These are phyloP conservation scores for Microctenopoma steveboyesi DNA, from an alignment of 2,797 vertebrate species.

Conservation along the genomic window DNA sequence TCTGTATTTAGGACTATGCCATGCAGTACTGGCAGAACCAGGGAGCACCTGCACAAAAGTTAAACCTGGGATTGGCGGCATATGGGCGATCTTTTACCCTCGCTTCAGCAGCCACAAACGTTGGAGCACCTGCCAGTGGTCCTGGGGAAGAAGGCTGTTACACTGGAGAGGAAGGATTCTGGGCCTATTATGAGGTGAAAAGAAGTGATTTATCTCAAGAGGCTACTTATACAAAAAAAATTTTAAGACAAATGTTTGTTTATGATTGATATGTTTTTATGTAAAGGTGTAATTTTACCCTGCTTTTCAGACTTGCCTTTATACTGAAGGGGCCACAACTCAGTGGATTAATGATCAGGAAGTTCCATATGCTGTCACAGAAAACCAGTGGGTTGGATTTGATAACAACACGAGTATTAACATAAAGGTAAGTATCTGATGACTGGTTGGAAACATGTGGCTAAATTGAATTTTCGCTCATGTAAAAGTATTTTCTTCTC, in stretches of 20 bases:
- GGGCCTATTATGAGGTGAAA: conserved; percentile 84
- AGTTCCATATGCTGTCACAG: conserved; percentile 81
- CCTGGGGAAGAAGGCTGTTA: conserved; percentile 75
- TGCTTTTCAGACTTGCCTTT: conserved; percentile 78
- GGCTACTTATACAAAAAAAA: too few relatives aligned
- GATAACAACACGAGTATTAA: conserved; percentile 79
- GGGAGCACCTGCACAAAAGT: conserved; percentile 75
- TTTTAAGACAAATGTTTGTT: neutral
- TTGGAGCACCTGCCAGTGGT: conserved; percentile 71
- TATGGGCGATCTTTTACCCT: conserved; percentile 80
- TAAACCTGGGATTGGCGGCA: conserved; percentile 80
- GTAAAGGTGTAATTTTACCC: neutral
- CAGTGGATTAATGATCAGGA: conserved; percentile 76
- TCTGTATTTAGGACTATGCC: conserved; percentile 68
- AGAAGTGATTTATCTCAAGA: neutral
- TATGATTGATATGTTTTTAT: neutral
- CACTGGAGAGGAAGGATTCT: conserved; percentile 79
- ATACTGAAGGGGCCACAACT: conserved; percentile 60
- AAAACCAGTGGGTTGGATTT: conserved; percentile 83
- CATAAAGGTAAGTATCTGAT: conserved; percentile 75
- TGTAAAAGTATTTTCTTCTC: neutral
- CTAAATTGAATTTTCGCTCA: neutral
- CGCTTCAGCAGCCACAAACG: conserved; percentile 35
- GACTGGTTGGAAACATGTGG: neutral
- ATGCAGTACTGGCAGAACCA: conserved; percentile 81